Base-by-base conservation (phyloP, 2,888 invertebrate genomes). In the Theretra japonica region DNA sequence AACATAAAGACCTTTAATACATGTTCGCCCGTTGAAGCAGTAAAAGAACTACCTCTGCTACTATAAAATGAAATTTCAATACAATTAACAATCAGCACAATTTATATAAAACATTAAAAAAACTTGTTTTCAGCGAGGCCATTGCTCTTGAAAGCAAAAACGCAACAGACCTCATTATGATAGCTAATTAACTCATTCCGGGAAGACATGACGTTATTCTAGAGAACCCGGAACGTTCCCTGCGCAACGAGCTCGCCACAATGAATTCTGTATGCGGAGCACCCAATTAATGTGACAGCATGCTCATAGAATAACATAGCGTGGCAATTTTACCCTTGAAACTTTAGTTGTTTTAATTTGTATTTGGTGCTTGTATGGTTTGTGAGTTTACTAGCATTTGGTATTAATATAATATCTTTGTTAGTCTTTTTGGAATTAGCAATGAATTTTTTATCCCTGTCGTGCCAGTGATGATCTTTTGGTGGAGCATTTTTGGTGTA, bases 231-330 rank as follows among this genome's bases (percentile, higher is more conserved):
- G 21, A 56, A 53, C 28, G 48, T 59, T 68, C 72, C 72, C 33
- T 72, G 68, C 58, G 69, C 58, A 21, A 50, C 33, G 30, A 60
- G 69, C 69, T 69, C 68, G 69, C 72, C 73, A 59, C 75, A 77
- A 77, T 77, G 77, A 77, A 77, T 77, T 72, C 74, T 74, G 74
- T 72, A 77, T 75, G 73, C 62, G 72, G 56, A 57, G 56, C 69
- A 70, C 60, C 71, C 73, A 77, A 74, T 75, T 76, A 74, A 70
- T 68, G 73, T 73, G 68, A 62, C 68, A 72, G 65, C 65, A 56
- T 53, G 48, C 33, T 65, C 48, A 23, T 65, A 23, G 65, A 65
- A 65, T 65, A 56, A 69, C 33, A 69, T 53, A 69, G 69, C 53
- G 53, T 53, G n/a, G 25, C 69, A 75, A 73, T 74, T 71, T 75